Evolutionary conservation across 2,113 vertebrate species (phyloP).

Genomic region (Rhea pennata): DNA sequence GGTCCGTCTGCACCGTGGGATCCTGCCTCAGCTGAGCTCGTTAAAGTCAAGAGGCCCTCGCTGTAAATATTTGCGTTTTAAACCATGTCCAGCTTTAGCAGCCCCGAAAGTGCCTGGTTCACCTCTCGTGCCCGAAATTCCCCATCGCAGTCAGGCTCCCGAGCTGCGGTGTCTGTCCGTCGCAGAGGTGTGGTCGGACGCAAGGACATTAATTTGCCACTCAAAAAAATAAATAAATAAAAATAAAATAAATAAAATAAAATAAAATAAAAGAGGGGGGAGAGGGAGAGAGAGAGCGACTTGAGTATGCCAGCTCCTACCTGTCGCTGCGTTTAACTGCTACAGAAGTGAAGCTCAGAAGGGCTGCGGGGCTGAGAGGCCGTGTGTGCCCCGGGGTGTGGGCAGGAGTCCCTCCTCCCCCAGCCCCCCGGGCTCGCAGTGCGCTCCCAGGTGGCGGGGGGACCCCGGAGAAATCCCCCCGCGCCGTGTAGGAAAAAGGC

Average conservation of each 20-base stretch:
- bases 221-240: neutral
- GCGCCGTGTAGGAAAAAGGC: neutral
- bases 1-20: neutral
- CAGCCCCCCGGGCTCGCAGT: no score
- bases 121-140: neutral
- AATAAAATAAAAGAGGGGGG: no score
- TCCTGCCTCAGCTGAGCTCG: neutral
- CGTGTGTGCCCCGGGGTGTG: neutral
- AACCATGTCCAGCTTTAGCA: neutral
- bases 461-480: neutral
- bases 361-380: neutral
- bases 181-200: neutral
- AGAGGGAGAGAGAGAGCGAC: neutral
- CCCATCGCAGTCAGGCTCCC: neutral
- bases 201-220: neutral
- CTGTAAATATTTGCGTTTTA: conserved; percentile 15
- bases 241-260: no score
- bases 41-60: neutral
- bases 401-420: neutral
- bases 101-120: neutral
- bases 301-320: neutral
- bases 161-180: neutral
- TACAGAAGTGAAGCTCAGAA: neutral
- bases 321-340: neutral
- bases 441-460: neutral